Evolutionary conservation across 2,888 invertebrate genomes (phyloP).

Genomic region (Biston stratarius): DNA sequence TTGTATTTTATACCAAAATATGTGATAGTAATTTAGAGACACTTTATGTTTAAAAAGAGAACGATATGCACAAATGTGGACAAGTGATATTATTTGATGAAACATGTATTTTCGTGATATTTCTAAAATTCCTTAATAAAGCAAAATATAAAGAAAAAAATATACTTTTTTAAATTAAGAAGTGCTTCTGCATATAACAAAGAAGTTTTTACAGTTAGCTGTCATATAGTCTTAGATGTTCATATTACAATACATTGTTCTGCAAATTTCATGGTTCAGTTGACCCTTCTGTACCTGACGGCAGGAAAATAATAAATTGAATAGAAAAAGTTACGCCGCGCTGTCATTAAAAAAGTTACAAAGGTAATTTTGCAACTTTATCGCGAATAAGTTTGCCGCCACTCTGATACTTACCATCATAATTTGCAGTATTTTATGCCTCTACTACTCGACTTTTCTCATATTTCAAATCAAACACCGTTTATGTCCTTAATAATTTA

Average conservation of each 20-base stretch:
- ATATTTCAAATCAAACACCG: constrained; percentile 35
- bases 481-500: constrained; percentile 31
- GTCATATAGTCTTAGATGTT: too few relatives aligned
- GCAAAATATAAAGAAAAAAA: too few relatives aligned
- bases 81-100: too few relatives aligned
- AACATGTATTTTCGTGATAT: too few relatives aligned
- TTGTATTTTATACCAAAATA: too few relatives aligned
- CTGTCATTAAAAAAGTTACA: constrained; percentile 39
- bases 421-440: constrained; percentile 37
- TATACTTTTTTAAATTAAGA: too few relatives aligned
- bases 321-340: constrained; percentile 35
- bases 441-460: constrained; percentile 36
- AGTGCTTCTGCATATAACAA: too few relatives aligned
- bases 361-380: constrained; percentile 39
- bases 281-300: constrained; percentile 30
- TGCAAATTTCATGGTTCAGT: constrained; percentile 20
- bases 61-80: too few relatives aligned
- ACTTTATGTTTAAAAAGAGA: too few relatives aligned
- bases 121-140: too few relatives aligned
- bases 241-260: constrained; percentile 5
- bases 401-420: constrained; percentile 32
- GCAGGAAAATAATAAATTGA: constrained; percentile 37
- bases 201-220: too few relatives aligned
- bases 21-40: too few relatives aligned
- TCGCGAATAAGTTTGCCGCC: constrained; percentile 33